These are phyloP conservation scores for Drosophila anomalipes DNA, from an alignment of 2,888 invertebrate genomes.

Conservation along the genomic window DNA sequence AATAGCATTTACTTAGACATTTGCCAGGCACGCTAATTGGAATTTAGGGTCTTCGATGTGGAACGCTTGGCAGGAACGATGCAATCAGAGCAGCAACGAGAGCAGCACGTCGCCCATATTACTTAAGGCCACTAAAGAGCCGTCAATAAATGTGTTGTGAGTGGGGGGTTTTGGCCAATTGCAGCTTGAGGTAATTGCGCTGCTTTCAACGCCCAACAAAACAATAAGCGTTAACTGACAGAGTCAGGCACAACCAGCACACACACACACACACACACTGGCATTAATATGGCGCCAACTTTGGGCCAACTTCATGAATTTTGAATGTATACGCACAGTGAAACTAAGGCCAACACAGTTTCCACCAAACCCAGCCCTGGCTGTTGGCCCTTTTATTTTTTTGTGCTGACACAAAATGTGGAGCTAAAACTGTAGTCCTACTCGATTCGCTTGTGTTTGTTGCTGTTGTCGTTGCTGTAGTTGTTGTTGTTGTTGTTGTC, in stretches of 20 bases:
- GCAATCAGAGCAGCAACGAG: slow-evolving; percentile 9
- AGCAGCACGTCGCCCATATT: slow-evolving; percentile 48
- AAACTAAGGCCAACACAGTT: slow-evolving; percentile 51
- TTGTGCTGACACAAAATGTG: slow-evolving; percentile 69
- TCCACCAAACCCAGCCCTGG: slow-evolving; percentile 16
- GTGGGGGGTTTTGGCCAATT: slow-evolving; percentile 37
- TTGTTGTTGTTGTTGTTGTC: slow-evolving; percentile 22
- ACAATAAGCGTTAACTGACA: slow-evolving; percentile 52
- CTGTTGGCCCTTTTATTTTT: slow-evolving; percentile 37
- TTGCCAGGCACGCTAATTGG: slow-evolving; percentile 39
- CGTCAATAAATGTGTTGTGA: slow-evolving; percentile 50
- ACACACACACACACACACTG: slow-evolving; percentile 5
- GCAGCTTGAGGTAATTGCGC: slow-evolving; percentile 58
- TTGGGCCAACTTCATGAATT: slow-evolving; percentile 76
- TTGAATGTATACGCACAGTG: slow-evolving; percentile 72
- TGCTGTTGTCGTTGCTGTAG: slow-evolving; percentile 25
- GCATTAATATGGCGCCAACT: slow-evolving; percentile 75
- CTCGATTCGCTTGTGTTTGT: slow-evolving; percentile 26
- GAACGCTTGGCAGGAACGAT: slow-evolving; percentile 1
- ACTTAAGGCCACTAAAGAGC: slow-evolving; percentile 59
- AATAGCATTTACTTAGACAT: slow-evolving; percentile 18
- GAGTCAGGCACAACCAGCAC: slow-evolving; percentile 25
- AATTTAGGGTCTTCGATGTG: not conserved
- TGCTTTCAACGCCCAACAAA: slow-evolving; percentile 60
- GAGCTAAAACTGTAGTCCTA: slow-evolving; percentile 33